These are phyloP conservation scores for Beris morrisii DNA, from an alignment of 2,888 invertebrate species.

Conservation along the genomic window DNA sequence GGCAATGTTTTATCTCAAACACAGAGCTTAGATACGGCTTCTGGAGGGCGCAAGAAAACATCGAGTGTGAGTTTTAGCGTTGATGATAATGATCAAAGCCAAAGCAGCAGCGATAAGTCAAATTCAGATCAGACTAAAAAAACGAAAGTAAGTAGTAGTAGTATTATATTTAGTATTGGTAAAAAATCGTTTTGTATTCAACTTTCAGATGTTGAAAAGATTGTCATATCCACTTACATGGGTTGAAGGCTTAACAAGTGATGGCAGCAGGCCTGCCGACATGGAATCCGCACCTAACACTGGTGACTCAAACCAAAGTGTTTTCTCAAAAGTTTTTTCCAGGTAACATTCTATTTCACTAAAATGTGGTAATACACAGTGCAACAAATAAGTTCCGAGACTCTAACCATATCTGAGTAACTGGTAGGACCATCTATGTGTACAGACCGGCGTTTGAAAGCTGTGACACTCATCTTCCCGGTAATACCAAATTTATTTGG, in stretches of 20 bases:
- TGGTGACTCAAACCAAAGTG: constrained; percentile 66
- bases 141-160: constrained; percentile 33
- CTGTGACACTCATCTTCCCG: no score
- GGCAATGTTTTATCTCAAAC: constrained; percentile 50
- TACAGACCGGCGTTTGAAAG: no score
- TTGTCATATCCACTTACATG: constrained; percentile 88
- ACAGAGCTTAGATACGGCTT: constrained; percentile 49
- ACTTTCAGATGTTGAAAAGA: constrained; percentile 82
- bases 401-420: no score
- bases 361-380: not conserved
- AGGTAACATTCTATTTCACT: constrained; percentile 62
- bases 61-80: constrained; percentile 73
- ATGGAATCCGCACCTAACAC: constrained; percentile 56
- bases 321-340: constrained; percentile 90
- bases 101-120: constrained; percentile 32
- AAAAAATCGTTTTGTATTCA: constrained; percentile 6
- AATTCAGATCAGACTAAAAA: constrained; percentile 36
- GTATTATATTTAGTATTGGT: not conserved
- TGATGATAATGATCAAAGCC: constrained; percentile 59
- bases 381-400: no score
- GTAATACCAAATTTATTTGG: no score
- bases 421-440: no score
- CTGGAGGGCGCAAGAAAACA: constrained; percentile 66
- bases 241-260: constrained; percentile 87
- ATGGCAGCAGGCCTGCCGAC: constrained; percentile 60